Evolutionary conservation across 1,140 invertebrate genomes (phyloP).

Genomic region (Odontomachus brunneus): DNA sequence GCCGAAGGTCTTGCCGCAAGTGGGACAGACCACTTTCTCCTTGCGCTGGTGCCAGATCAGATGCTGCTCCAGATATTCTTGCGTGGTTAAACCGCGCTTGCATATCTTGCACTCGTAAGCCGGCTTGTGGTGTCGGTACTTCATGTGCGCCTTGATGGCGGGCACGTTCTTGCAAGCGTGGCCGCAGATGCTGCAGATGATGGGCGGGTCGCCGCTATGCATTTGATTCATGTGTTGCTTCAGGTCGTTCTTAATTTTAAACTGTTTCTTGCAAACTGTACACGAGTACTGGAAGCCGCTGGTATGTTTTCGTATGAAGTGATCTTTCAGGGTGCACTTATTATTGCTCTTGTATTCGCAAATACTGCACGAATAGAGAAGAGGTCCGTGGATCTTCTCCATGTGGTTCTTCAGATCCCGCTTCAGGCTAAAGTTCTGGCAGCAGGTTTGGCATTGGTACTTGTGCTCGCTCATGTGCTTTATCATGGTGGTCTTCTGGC

Average conservation of each 20-base stretch:
- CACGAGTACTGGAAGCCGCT: conserved; percentile 74
- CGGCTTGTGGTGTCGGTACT: conserved; percentile 73
- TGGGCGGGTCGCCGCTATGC: conserved; percentile 75
- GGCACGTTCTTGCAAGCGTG: conserved; percentile 81
- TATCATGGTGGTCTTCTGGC: conserved; percentile 78
- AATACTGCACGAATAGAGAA: conserved; percentile 65
- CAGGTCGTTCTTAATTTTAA: conserved; percentile 79
- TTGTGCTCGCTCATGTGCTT: conserved; percentile 80
- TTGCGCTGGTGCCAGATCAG: conserved; percentile 86
- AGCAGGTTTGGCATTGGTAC: conserved; percentile 69
- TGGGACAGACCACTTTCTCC: conserved; percentile 81
- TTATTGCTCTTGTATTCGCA: conserved; percentile 84
- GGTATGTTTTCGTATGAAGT: conserved; percentile 81
- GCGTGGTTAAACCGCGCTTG: conserved; percentile 83
- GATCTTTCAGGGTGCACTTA: conserved; percentile 85
- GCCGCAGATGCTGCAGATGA: conserved; percentile 84
- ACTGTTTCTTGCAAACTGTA: conserved; percentile 77
- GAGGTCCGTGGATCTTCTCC: conserved; percentile 71
- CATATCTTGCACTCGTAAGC: conserved; percentile 75
- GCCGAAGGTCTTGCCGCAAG: conserved; percentile 84
- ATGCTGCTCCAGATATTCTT: conserved; percentile 86
- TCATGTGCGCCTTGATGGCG: conserved; percentile 76
- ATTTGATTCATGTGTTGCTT: conserved; percentile 66
- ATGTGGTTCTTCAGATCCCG: conserved; percentile 79
- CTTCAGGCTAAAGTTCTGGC: conserved; percentile 63